Evolutionary conservation across 2,888 invertebrate genomes (phyloP), one percentile per base, ranked within the genome.

Genomic region (Drosophila pegasa): DNA sequence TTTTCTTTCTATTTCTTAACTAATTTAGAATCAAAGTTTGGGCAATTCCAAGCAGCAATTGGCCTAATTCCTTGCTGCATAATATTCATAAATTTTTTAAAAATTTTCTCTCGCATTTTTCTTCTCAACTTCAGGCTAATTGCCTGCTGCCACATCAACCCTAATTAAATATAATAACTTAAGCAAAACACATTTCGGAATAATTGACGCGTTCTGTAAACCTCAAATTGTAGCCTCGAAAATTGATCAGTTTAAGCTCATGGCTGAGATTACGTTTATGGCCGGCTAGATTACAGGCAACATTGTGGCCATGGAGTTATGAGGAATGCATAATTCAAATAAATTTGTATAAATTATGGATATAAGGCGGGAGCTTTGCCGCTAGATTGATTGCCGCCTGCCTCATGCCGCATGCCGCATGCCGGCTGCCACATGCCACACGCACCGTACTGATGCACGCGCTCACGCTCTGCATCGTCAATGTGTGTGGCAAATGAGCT

Each of bases 401-500:
- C 52, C 55, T 4, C 31, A 78, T 71, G 72, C 83, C 68, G 51
- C 47, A 65, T 56, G 75, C 41, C 69, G 56, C 54, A 63, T 71
- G 69, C 68, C n/a, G n/a, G n/a, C n/a, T n/a, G 72, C 83, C 68
- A 54, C 47, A 65, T 56, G 75, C 41, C 69, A 61, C 54, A 63
- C 70, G 69, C 68, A 50, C 50, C 22, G 25, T 25, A 43, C n/a
- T 43, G 10, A 25, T 27, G 43, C 43, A 10, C 25, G 22, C 16
- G 55, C 51, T 45, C 40, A 40, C 31, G 48, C 41, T 65, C 51
- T 40, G 27, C 27, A 31, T 45, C 45, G 41, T 41, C 81, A 67
- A 81, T 87, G 88, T 88, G 88, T 83, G 83, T 82, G 88, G 83
- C 50, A 88, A 83, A 87, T 87, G 80, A 74, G 86, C 88, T 85